Percentiles rank a stretch among this genome's conserved stretches.
Conservation (phyloP, 2,888 invertebrate genomes). For the Bellardia pandia region DNA sequence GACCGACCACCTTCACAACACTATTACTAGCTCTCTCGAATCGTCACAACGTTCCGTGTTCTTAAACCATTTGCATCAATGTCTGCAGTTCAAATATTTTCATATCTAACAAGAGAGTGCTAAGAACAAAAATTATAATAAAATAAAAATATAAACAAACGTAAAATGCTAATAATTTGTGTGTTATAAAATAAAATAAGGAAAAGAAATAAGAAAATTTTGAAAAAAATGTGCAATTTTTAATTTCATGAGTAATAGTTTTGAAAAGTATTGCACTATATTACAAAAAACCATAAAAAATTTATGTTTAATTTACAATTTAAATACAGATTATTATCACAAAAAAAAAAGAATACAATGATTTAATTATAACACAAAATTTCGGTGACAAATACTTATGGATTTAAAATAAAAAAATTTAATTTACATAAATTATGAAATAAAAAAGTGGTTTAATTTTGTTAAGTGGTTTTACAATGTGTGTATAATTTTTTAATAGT, state of each 20-base stretch:
- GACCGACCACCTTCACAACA: constrained; percentile 5
- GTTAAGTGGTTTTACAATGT: constrained; percentile 1
- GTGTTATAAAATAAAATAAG: constrained; percentile 13
- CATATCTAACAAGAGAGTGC: constrained; percentile 14
- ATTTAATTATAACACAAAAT: not conserved
- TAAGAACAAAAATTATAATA: constrained; percentile 21
- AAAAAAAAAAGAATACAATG: not conserved
- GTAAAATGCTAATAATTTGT: constrained; percentile 26
- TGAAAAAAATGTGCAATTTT: constrained; percentile 53
- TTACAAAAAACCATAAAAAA: not conserved
- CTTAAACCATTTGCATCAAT: constrained; percentile 28
- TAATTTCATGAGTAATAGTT: constrained; percentile 56
- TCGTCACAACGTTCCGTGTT: constrained; percentile 40
- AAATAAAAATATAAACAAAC: constrained; percentile 34
- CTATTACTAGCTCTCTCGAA: constrained; percentile 9
- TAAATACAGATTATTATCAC: not conserved
- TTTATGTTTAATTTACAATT: constrained; percentile 23
- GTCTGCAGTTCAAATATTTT: constrained; percentile 21
- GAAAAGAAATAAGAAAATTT: constrained; percentile 33
- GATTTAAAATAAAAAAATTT: not conserved
- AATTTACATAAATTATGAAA: constrained; percentile 20
- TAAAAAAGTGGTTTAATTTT: constrained; percentile 24
- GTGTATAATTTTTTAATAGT: not conserved
- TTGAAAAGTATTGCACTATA: constrained; percentile 1
- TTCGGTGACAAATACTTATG: not conserved